Evolutionary conservation across 1,140 invertebrate species (phyloP).

Genomic region (Drosophila quadrilineata): DNA sequence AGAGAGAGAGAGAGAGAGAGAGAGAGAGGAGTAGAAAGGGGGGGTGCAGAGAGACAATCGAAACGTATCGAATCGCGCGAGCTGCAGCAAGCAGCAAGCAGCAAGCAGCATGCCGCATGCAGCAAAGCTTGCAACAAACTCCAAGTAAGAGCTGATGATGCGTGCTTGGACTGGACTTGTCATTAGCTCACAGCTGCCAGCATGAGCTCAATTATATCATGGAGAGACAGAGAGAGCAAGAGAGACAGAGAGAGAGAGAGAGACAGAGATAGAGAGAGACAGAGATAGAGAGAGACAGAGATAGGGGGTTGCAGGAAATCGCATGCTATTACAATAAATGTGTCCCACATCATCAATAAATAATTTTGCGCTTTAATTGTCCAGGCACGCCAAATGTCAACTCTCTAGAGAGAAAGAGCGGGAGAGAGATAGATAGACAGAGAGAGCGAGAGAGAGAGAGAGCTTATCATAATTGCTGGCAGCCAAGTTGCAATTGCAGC

Average conservation of each 20-base stretch:
- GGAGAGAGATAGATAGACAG: not conserved
- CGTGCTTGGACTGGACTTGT: slow-evolving; percentile 65
- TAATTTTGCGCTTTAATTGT: slow-evolving; percentile 45
- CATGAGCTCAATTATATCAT: slow-evolving; percentile 75
- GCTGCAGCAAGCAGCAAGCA: not conserved
- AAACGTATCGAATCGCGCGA: slow-evolving; percentile 12
- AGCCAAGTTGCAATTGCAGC: too few relatives aligned
- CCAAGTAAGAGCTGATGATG: slow-evolving; percentile 50
- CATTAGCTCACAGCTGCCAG: slow-evolving; percentile 74
- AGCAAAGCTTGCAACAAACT: not conserved
- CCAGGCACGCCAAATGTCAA: slow-evolving; percentile 49
- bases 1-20: not conserved
- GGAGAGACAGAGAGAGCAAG: too few relatives aligned
- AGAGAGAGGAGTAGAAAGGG: not conserved
- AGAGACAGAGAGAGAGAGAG: too few relatives aligned
- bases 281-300: too few relatives aligned
- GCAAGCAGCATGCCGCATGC: not conserved
- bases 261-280: too few relatives aligned
- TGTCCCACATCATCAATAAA: slow-evolving; percentile 75
- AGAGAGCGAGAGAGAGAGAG: not conserved
- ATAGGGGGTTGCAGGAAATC: slow-evolving; percentile 67
- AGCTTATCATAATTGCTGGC: too few relatives aligned
- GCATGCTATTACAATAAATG: slow-evolving; percentile 74
- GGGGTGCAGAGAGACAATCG: not conserved
- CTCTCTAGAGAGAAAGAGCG: not conserved